Evolutionary conservation across 2,113 vertebrate species (phyloP), one percentile per base, ranked within the genome.

Genomic region (Australoheros scitulus): DNA sequence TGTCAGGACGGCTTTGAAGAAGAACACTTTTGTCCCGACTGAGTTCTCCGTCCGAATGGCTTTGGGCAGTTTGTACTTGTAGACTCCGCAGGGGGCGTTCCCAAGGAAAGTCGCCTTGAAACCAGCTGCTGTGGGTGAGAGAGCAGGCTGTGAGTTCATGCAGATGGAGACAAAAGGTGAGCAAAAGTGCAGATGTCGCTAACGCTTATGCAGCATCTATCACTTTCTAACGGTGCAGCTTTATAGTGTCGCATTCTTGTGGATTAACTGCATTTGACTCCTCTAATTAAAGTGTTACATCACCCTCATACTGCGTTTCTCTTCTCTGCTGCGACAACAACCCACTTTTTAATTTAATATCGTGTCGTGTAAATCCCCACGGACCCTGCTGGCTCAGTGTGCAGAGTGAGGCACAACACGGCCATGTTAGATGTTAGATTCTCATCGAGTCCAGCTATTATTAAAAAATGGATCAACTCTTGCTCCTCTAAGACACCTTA

Each of bases 61-160:
- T 92, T 85, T 95, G 76, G 98, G 98, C 86, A 98, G 97, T 94
- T 97, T 98, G 94, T 97, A 99, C 92, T 98, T 98, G 95, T 99
- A 99, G 91, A 98, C 95, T 63, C 98, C 98, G 24, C 96, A 96
- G 1, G 98, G 98, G 0, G 97, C 96, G 41, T 99, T 99, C 77
- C 98, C 97, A 26, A 99, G 95, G 90, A 97, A 97, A 79, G 96
- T 97, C 32, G 96, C 97, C 87, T 96, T 92, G 90, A 97, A 77
- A 61, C 83, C 93, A 81, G 95, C 92, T 88, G 95, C 98, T 98
- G 94, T 57, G 63, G 41, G 50, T n/a, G 24, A 78, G 68, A 59
- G 41, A 79, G 68, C 57, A 41, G 2, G 11, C 32, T 4, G 41
- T 64, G 70, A 79, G 88, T 63, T 81, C 15, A 34, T 58, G 22